These are phyloP conservation scores for Ursus arctos DNA, from an alignment of 2,113 vertebrate species.

Conservation along the genomic window DNA sequence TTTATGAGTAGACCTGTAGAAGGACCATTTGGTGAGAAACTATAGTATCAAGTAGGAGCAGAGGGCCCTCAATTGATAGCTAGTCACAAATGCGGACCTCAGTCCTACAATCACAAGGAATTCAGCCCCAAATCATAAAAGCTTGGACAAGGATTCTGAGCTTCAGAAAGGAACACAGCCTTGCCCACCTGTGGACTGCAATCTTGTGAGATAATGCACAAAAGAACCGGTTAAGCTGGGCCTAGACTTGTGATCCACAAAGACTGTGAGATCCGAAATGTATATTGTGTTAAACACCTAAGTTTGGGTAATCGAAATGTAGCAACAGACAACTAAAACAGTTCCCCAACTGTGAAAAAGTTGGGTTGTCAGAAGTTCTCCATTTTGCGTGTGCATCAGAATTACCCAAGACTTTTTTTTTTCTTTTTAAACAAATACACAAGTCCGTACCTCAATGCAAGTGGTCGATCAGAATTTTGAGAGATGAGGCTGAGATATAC, in stretches of 20 bases:
- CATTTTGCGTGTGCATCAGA: not conserved
- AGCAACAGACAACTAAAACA: not conserved
- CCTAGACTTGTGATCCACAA: not conserved
- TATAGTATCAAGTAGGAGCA: not conserved
- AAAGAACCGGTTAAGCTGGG: not conserved
- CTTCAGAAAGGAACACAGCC: not conserved
- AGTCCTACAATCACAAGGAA: not conserved
- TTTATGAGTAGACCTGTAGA: not conserved
- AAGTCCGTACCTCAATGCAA: not conserved
- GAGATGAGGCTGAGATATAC: not conserved
- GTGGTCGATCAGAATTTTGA: not conserved
- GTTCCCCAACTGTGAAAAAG: not conserved
- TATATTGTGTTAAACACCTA: too few relatives aligned
- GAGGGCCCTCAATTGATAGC: not conserved
- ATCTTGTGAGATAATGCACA: not conserved
- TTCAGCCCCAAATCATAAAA: not conserved
- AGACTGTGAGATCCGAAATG: not conserved
- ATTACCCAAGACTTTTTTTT: not conserved
- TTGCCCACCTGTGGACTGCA: accelerated
- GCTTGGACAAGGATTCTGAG: not conserved
- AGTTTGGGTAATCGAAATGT: not conserved
- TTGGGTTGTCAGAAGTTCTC: not conserved
- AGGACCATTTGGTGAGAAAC: not conserved
- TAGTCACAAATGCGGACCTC: not conserved
- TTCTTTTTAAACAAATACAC: not conserved